phyloP scores from a whole-genome alignment of 1,140 invertebrate genomes.

The Cyrtorhinus lividipennis region DNA sequence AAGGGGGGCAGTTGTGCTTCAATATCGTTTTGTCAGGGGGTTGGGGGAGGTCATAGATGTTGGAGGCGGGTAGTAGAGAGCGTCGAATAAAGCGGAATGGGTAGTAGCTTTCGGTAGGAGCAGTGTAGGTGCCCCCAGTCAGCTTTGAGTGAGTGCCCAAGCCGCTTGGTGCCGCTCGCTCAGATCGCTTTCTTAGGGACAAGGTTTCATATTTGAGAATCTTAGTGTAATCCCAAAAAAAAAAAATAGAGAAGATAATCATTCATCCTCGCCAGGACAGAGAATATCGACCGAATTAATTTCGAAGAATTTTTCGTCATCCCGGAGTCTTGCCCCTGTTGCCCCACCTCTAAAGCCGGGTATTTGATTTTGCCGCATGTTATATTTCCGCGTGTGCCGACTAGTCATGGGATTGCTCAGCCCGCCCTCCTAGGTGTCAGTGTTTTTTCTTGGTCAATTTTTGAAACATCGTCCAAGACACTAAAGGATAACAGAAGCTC shows the following conservation, averaged over 20 bases:
- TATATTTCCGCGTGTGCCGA: neutral
- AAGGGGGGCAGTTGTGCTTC: neutral
- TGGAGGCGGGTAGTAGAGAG: neutral
- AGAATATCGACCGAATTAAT: too few relatives aligned
- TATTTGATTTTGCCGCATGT: neutral
- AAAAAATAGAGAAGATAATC: neutral
- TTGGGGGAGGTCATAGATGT: neutral
- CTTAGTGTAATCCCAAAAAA: neutral
- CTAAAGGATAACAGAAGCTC: too few relatives aligned
- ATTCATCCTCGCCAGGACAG: too few relatives aligned
- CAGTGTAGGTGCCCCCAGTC: conserved; percentile 3
- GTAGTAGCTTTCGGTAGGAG: conserved; percentile 3
- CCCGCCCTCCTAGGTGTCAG: neutral
- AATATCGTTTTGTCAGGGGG: neutral
- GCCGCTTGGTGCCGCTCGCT: conserved; percentile 7
- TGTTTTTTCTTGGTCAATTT: too few relatives aligned
- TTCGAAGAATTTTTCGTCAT: neutral
- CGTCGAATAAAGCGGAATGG: neutral
- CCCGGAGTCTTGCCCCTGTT: too few relatives aligned
- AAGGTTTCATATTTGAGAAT: neutral
- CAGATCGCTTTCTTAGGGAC: too few relatives aligned
- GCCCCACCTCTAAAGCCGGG: too few relatives aligned
- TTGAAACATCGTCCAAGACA: too few relatives aligned
- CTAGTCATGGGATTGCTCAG: neutral
- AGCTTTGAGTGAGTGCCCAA: conserved; percentile 4